Percentiles rank a stretch among this genome's conserved stretches.
Conservation (phyloP, 2,797 vertebrate species). For the Diceros bicornis region DNA sequence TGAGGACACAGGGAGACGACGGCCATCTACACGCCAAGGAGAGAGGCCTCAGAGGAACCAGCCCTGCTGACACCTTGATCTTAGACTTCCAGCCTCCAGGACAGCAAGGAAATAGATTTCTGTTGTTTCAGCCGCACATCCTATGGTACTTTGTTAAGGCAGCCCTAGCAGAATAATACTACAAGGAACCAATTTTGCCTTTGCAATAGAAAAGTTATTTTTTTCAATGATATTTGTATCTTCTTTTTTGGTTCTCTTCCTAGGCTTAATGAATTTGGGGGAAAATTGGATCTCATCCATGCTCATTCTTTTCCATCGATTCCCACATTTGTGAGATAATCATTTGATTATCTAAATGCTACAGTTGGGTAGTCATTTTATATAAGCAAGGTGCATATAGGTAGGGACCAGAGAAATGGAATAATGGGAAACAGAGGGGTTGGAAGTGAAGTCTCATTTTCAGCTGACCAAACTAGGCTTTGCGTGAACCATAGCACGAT, state of each 20-base stretch:
- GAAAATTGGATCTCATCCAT: neutral
- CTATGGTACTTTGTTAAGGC: fast-evolving
- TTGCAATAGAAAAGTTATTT: neutral
- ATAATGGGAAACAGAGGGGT: neutral
- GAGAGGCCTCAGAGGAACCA: neutral
- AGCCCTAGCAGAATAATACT: no score
- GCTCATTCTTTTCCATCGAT: neutral
- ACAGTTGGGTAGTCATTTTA: neutral
- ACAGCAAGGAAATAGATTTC: fast-evolving
- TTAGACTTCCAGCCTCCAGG: neutral
- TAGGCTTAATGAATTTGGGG: neutral
- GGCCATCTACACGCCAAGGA: fast-evolving
- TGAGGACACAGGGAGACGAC: neutral
- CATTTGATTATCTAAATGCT: neutral
- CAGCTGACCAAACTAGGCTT: neutral
- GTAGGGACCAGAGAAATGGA: neutral
- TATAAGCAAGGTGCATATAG: neutral
- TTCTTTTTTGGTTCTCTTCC: neutral
- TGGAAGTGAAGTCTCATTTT: neutral
- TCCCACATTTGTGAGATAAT: neutral
- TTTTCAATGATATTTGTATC: neutral
- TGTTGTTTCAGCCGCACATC: fast-evolving
- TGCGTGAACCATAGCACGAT: neutral
- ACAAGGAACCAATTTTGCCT: neutral
- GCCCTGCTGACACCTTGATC: fast-evolving